Base-by-base conservation (phyloP, 2,888 invertebrate species). In the Pilophorus perplexus region DNA sequence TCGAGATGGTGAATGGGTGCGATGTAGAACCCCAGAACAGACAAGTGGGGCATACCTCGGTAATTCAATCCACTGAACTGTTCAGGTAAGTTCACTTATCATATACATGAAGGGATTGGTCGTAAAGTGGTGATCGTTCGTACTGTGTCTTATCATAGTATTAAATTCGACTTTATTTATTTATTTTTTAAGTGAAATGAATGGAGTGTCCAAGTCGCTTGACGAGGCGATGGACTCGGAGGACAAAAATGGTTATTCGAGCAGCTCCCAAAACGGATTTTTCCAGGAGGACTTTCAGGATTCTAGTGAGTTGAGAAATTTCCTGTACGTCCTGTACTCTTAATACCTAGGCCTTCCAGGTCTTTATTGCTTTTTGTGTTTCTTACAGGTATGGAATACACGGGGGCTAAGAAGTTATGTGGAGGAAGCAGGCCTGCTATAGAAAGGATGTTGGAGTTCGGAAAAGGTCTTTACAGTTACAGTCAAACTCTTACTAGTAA, bases 1-100 rank as follows among this genome's bases (percentile, higher is more conserved):
- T 98, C 38, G 98, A 99, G 81, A 96, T 97, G 94, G 93, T 98
- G 72, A 91, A 91, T 78, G 93, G 93, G 67, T 86, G 90, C 64
- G 93, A 93, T 79, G 83, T 86, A 48, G 89, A 85, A 14, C 66
- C 68, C 8, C 28, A 60, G 14, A 64, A 55, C 33, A 50, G 46
- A 0, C 68, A 66, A 16, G 68, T 69, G 67, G 70, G 68, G 37
- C 86, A 86, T 78, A 87, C 89, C 46, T 90, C 90, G 72, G 91
- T 91, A 64, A 90, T 90, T 76, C 87, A 90, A 77, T 90, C 90
- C 77, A 89, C 90, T 69, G 82, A 84, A 76, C 79, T 76, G 68
- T 78, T 77, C 54, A 74, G 68, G 72, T 72, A 57, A 67, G 55
- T 44, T 3, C n/a, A n/a, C n/a, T n/a, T n/a, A n/a, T n/a, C n/a